phyloP scores from a whole-genome alignment of 2,797 vertebrate species.

The Platyrinchus mystaceus region DNA sequence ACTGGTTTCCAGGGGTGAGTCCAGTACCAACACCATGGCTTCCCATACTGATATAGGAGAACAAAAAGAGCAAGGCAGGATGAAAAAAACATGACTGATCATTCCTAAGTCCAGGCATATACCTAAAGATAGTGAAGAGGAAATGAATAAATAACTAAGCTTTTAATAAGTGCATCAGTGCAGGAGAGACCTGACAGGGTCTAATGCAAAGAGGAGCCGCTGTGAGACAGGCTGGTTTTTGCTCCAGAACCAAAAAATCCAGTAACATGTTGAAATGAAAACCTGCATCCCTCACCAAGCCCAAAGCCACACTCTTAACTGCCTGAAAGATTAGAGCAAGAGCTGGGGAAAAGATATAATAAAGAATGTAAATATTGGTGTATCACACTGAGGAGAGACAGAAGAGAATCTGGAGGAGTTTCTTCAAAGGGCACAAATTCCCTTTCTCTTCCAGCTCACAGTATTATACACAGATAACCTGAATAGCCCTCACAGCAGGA shows the following conservation, averaged over 20 bases:
- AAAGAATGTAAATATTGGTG: background rate
- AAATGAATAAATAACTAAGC: conserved; percentile 19
- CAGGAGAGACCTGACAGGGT: background rate
- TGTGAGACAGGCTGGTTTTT: background rate
- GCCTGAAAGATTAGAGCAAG: background rate
- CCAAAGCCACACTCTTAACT: background rate
- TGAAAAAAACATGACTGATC: background rate
- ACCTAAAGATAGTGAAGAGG: background rate
- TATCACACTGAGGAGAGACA: background rate
- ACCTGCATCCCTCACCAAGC: background rate
- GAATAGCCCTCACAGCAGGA: conserved; percentile 1
- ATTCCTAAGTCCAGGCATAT: background rate
- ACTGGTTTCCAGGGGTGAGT: background rate
- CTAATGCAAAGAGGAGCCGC: background rate
- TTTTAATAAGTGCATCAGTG: conserved; percentile 1
- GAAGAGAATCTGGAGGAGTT: background rate
- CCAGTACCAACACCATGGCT: background rate
- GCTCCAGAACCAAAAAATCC: background rate
- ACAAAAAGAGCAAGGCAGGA: background rate
- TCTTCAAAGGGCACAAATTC: conserved; percentile 7
- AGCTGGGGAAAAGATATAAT: background rate
- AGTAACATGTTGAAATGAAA: background rate
- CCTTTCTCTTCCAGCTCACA: background rate
- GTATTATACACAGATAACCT: background rate
- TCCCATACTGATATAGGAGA: background rate